These are phyloP conservation scores for Semaprochilodus insignis DNA, from an alignment of 2,797 vertebrate species.

Conservation along the genomic window DNA sequence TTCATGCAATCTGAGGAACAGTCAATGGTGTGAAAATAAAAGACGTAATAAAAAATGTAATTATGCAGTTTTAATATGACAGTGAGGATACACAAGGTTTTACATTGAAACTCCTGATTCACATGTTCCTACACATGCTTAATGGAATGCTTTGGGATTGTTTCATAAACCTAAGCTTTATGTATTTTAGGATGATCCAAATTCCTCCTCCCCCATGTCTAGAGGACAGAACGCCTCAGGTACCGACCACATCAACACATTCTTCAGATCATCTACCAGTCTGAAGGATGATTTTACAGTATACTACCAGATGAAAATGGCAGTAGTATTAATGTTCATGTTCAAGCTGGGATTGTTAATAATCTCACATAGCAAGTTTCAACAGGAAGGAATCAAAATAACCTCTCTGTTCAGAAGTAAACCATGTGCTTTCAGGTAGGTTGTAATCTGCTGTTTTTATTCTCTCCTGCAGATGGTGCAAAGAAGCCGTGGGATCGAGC, in stretches of 20 bases:
- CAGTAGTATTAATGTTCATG: neutral
- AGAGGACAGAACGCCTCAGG: conserved; percentile 90
- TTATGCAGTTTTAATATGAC: neutral
- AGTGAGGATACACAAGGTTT: neutral
- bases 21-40: neutral
- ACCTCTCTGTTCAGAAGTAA: neutral
- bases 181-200: conserved; percentile 88
- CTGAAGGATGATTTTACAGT: neutral
- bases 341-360: neutral
- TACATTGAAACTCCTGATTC: neutral
- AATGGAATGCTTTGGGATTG: neutral
- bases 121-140: neutral
- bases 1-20: neutral
- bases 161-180: conserved; percentile 23
- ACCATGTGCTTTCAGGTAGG: neutral
- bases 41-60: neutral
- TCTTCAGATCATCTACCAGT: neutral
- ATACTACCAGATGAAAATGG: neutral
- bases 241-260: conserved; percentile 53
- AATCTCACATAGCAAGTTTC: neutral
- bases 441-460: neutral
- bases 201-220: conserved; percentile 84
- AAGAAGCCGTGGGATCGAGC: conserved; percentile 98
- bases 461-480: conserved; percentile 81
- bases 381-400: neutral